phyloP scores from a whole-genome alignment of 2,888 invertebrate genomes.

The Scrobipalpa atriplicella region DNA sequence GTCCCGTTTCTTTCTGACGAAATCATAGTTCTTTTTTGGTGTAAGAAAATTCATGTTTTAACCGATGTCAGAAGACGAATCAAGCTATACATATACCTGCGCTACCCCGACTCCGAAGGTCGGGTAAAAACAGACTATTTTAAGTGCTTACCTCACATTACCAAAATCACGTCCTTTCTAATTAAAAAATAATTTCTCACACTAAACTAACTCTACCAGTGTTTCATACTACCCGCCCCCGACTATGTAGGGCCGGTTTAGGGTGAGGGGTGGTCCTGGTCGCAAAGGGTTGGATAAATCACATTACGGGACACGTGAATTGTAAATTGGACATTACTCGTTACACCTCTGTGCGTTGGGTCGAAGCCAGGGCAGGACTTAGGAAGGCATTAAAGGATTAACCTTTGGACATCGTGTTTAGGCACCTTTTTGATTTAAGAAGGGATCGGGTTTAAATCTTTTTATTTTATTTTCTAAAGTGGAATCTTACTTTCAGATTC shows the following conservation, averaged over 20 bases:
- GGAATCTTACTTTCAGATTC: background rate
- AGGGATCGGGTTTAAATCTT: background rate
- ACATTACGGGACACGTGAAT: conserved; percentile 79
- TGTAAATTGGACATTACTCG: conserved; percentile 81
- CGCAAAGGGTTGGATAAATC: conserved; percentile 80
- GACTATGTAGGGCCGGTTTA: background rate
- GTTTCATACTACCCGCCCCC: background rate
- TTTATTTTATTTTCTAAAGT: background rate
- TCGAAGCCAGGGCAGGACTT: conserved; percentile 17
- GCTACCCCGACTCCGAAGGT: no score
- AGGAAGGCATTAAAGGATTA: conserved; percentile 18
- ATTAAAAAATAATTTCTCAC: conserved; percentile 15
- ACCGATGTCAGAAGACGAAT: no score
- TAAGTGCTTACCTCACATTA: no score
- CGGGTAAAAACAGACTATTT: no score
- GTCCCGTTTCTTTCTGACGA: no score
- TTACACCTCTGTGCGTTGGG: conserved; percentile 40
- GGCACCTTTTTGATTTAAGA: conserved; percentile 13
- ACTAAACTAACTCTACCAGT: conserved; percentile 15
- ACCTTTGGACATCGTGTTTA: conserved; percentile 14
- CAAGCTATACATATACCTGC: no score
- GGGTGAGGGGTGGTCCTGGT: conserved; percentile 40
- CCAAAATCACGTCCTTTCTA: background rate
- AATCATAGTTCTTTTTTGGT: no score
- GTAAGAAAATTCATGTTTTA: no score